Conservation (phyloP, 2,113 vertebrate species). For the Chloebia gouldiae region DNA sequence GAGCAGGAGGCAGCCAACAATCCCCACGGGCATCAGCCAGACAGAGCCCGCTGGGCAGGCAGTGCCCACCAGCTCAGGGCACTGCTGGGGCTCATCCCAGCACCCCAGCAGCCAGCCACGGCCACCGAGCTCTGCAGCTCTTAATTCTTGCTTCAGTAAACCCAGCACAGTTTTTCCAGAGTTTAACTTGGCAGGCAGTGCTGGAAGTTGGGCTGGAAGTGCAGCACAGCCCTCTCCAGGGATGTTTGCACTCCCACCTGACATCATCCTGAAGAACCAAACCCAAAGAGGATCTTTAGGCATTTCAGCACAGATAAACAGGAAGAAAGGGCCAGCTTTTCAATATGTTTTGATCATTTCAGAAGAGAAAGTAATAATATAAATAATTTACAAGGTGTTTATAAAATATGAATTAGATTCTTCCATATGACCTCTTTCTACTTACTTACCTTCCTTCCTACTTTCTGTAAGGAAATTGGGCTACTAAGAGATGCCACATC, state of each 20-base stretch:
- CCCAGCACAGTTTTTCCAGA: background rate
- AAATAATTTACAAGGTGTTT: background rate
- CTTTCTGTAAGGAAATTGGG: background rate
- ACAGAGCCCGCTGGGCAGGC: background rate
- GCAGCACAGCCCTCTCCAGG: background rate
- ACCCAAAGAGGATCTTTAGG: background rate
- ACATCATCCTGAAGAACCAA: background rate
- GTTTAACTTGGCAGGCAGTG: background rate
- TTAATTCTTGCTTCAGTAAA: background rate
- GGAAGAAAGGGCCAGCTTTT: background rate
- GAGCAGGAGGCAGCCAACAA: fast-evolving
- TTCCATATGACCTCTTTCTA: background rate
- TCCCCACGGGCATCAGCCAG: background rate
- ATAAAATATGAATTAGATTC: background rate
- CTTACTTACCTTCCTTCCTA: background rate
- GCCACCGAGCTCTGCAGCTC: background rate
- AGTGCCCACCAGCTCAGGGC: fast-evolving
- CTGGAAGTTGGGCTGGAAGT: background rate
- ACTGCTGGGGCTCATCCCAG: background rate
- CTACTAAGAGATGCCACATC: background rate
- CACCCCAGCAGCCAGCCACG: background rate
- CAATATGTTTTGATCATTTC: background rate
- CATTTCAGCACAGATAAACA: background rate
- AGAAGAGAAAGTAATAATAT: background rate
- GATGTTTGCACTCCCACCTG: fast-evolving